phyloP scores from a whole-genome alignment of 2,888 invertebrate genomes.

The Stenolophus ochropezus region DNA sequence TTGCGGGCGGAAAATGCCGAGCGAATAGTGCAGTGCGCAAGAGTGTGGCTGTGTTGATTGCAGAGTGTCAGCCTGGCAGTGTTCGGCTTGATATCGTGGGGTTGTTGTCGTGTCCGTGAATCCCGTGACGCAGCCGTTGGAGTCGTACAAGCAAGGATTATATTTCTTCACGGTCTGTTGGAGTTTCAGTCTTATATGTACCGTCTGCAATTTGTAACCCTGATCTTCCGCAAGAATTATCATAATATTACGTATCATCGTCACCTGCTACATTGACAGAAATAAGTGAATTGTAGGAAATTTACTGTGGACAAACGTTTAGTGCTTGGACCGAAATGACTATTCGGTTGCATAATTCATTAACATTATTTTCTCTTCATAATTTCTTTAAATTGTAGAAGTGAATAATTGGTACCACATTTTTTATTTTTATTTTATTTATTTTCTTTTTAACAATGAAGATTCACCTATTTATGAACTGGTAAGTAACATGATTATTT shows the following conservation, averaged over 20 bases:
- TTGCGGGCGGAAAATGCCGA: constrained; percentile 50
- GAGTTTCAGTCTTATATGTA: too few relatives aligned
- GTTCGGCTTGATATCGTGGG: background rate
- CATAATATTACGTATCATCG: background rate
- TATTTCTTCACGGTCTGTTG: too few relatives aligned
- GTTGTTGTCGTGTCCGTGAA: background rate
- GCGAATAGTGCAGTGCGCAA: constrained; percentile 49
- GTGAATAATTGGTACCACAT: background rate
- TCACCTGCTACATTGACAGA: constrained; percentile 36
- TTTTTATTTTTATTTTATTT: background rate
- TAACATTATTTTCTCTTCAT: too few relatives aligned
- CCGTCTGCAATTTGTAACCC: too few relatives aligned
- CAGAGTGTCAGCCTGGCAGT: background rate
- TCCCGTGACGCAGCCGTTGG: background rate
- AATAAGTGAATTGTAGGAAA: constrained; percentile 27
- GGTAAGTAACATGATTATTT: too few relatives aligned
- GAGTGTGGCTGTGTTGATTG: background rate
- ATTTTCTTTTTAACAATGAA: too few relatives aligned
- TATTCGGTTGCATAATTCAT: background rate
- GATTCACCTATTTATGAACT: too few relatives aligned
- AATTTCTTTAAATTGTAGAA: background rate
- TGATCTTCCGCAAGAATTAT: background rate
- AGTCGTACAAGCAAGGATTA: too few relatives aligned
- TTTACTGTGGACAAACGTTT: constrained; percentile 6
- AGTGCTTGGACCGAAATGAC: background rate